Evolutionary conservation across 2,113 vertebrate genomes (phyloP).

Genomic region (Thunnus thynnus): DNA sequence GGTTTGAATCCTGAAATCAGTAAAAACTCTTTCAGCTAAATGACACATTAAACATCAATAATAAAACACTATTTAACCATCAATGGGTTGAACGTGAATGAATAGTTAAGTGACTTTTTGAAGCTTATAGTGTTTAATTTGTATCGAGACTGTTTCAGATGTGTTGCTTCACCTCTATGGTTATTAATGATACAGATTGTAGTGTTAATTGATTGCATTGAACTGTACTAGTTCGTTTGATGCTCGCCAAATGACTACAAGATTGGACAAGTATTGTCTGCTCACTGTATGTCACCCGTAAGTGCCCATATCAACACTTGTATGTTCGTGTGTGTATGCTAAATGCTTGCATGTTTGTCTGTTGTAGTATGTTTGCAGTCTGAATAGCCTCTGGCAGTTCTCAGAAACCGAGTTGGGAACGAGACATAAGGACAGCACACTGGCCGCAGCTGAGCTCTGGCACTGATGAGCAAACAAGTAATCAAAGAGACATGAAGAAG

Average conservation of each 20-base stretch:
- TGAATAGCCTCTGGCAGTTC: conserved; percentile 56
- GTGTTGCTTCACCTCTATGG: background rate
- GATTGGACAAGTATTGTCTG: background rate
- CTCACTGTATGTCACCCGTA: conserved; percentile 2
- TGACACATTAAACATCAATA: background rate
- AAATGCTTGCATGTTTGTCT: conserved; percentile 29
- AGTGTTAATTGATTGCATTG: background rate
- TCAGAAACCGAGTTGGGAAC: conserved; percentile 27
- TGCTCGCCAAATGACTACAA: background rate
- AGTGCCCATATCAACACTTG: conserved; percentile 21
- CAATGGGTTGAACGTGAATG: no score
- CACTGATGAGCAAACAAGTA: conserved; percentile 70
- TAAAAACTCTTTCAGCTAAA: background rate
- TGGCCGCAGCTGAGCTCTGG: conserved; percentile 74
- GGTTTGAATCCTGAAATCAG: background rate
- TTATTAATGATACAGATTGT: background rate
- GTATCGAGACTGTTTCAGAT: background rate
- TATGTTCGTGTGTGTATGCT: conserved; percentile 3
- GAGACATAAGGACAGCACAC: conserved; percentile 41
- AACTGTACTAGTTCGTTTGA: background rate
- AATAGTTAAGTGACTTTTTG: no score
- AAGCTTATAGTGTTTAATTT: background rate
- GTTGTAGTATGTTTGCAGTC: conserved; percentile 43
- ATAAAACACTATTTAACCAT: background rate
- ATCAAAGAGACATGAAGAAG: conserved; percentile 73